Conservation (phyloP, 2,888 invertebrate genomes). For the Tineola bisselliella region DNA sequence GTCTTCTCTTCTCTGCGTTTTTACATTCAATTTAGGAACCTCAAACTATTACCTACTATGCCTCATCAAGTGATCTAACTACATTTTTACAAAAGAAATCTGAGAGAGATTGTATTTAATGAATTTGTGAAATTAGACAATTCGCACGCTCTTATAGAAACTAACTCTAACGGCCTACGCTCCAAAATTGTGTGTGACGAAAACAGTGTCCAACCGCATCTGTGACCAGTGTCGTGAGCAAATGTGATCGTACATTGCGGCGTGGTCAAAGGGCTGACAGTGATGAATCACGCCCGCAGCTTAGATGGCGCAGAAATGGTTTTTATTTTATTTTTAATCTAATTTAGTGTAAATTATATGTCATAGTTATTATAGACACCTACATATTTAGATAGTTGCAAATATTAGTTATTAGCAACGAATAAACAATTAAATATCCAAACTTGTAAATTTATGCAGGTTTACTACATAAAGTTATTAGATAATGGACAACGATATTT, state of each 20-base stretch:
- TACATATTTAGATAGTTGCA: too few species aligned
- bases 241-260: background rate
- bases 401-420: too few species aligned
- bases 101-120: too few species aligned
- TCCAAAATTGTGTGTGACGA: background rate
- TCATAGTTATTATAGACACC: background rate
- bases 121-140: too few species aligned
- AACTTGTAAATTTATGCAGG: too few species aligned
- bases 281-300: conserved; percentile 3
- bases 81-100: too few species aligned
- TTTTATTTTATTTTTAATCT: background rate
- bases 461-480: too few species aligned
- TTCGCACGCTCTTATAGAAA: too few species aligned
- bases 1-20: background rate
- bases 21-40: background rate
- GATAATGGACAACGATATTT: background rate
- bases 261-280: conserved; percentile 12
- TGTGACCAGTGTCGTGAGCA: background rate
- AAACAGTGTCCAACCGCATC: background rate
- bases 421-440: too few species aligned
- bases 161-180: background rate
- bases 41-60: too few species aligned
- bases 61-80: too few species aligned
- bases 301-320: conserved; percentile 5
- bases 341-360: background rate